Conservation (phyloP, 2,113 vertebrate species). For the Calcarius ornatus region DNA sequence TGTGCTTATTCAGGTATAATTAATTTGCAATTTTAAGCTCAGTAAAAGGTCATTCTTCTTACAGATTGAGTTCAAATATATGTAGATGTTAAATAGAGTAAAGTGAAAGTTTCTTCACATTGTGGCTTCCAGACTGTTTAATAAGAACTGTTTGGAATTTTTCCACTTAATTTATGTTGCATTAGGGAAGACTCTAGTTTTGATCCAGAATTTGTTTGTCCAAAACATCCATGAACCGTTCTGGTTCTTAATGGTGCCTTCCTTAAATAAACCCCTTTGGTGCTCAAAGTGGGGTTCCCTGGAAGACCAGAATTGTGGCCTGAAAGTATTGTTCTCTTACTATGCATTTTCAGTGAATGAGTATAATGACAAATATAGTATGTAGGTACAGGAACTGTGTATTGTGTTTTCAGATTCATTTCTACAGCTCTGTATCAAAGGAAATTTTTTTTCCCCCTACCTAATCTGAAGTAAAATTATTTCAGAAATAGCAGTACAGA, state of each 20-base stretch:
- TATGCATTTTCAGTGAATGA: not conserved
- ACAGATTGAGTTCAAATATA: not conserved
- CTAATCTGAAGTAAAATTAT: not conserved
- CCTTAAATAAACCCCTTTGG: not conserved
- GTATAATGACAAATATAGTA: not conserved
- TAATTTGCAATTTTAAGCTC: conserved; percentile 24
- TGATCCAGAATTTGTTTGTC: not conserved
- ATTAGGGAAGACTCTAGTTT: not conserved
- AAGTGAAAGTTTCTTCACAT: not conserved
- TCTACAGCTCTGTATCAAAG: not conserved
- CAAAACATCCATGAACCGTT: not conserved
- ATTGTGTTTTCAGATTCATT: not conserved
- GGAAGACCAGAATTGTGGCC: not conserved
- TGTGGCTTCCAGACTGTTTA: not conserved
- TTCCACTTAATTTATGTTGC: not conserved
- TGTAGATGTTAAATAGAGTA: not conserved
- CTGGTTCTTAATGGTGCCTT: not conserved
- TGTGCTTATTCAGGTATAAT: conserved; percentile 45
- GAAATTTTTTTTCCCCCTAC: not conserved
- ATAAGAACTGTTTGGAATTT: not conserved
- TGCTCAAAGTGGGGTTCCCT: not conserved
- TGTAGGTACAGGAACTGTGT: not conserved
- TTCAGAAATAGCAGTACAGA: not conserved
- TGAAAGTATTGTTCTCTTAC: not conserved
- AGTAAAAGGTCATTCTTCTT: not conserved